Evolutionary conservation across 2,797 vertebrate species (phyloP), one percentile per base, ranked within the genome.

Genomic region (Myotis findleyi): DNA sequence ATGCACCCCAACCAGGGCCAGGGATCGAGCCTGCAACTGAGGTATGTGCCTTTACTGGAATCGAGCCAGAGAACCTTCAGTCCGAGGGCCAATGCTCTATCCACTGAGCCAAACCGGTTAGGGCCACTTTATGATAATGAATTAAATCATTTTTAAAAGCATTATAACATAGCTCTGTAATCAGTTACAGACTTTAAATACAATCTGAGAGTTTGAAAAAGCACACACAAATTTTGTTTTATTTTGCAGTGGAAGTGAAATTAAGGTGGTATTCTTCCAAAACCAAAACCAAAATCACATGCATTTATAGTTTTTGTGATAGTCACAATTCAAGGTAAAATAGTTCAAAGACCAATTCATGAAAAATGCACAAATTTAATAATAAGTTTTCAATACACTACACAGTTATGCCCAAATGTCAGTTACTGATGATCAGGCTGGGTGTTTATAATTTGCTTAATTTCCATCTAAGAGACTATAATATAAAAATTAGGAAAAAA

Each of bases 301-400:
- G 41, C 14, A 72, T 75, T 84, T 71, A 89, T 14, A 76, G 17
- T 71, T 96, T 94, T 76, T 92, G 30, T 72, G 38, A 88, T 25
- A 86, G 73, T 72, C 33, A 87, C 30, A 44, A 66, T 93, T 71
- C 16, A 47, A 71, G n/a, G 18, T 88, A 91, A 94, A 80, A 68
- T 21, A 76, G 68, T 53, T 80, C 23, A 83, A 10, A 71, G 44
- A 71, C 17, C 76, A 87, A 36, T 89, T 94, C 44, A 76, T 49
- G 75, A 62, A 92, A 87, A 89, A 90, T 71, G 62, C 5, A 71
- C 27, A 87, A 44, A 89, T 0, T 80, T 69, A 92, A 84, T 69
- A 92, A 84, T 71, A 77, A 64, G 38, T n/a, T 81, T 93, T 92
- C 62, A 62, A 38, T 62, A 90, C 10, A 75, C 16, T 47, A 66